Evolutionary conservation across 2,888 invertebrate genomes (phyloP).

Genomic region (Caenorhabditis angaria): DNA sequence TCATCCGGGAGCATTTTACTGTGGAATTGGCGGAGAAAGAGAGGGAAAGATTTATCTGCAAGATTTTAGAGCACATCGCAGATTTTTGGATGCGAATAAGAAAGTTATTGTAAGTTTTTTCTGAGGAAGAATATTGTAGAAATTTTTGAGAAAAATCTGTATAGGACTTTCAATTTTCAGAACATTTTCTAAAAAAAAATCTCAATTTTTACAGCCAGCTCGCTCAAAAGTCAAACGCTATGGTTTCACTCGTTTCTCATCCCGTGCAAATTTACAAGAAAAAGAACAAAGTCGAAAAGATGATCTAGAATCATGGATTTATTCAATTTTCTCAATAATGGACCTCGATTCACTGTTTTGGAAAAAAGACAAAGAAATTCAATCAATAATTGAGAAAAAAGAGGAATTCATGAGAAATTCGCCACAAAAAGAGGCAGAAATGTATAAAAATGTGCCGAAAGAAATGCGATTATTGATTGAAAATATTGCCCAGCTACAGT

Average conservation of each 20-base stretch:
- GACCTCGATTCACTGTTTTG: background rate
- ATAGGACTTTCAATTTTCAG: too few relatives aligned
- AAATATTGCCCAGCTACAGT: background rate
- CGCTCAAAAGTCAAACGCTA: background rate
- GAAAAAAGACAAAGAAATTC: background rate
- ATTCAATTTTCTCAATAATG: constrained; percentile 13
- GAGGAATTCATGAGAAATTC: constrained; percentile 16
- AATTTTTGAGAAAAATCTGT: too few relatives aligned
- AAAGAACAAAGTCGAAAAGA: constrained; percentile 7
- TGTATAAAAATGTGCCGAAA: constrained; percentile 5
- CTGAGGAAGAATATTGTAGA: too few relatives aligned
- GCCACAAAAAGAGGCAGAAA: background rate
- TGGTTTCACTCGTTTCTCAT: constrained; percentile 3
- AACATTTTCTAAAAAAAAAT: too few relatives aligned
- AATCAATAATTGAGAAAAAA: background rate
- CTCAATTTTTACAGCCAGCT: background rate
- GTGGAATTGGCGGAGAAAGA: too few relatives aligned
- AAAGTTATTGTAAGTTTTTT: background rate
- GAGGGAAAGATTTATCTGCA: background rate
- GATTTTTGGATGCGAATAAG: constrained; percentile 9
- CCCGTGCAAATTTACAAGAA: background rate
- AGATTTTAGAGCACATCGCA: constrained; percentile 11
- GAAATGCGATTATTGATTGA: background rate
- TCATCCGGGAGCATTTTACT: constrained; percentile 6
- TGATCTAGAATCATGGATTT: constrained; percentile 26